These are phyloP conservation scores for Ricordea florida DNA, from an alignment of 92 coral and sea anemone species.

Conservation along the genomic window DNA sequence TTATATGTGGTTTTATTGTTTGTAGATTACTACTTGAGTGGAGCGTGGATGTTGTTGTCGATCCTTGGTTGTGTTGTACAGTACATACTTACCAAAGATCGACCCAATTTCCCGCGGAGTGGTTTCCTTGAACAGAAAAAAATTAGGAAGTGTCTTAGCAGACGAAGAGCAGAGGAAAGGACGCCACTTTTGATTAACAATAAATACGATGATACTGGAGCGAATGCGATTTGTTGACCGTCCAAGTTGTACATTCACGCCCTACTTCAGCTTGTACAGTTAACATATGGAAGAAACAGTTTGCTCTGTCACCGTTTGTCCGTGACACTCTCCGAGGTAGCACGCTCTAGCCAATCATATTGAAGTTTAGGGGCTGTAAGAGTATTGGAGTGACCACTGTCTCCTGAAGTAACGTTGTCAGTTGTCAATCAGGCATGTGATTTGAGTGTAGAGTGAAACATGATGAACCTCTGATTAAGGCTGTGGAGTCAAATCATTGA, in stretches of 20 bases:
- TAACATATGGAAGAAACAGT: too few relatives aligned
- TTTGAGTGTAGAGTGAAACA: too few relatives aligned
- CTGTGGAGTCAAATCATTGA: too few relatives aligned
- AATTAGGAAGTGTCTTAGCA: slow-evolving; percentile 46
- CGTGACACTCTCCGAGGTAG: too few relatives aligned
- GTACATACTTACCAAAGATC: slow-evolving; percentile 41
- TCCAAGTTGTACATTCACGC: neutral
- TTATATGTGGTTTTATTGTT: neutral
- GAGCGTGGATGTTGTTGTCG: slow-evolving; percentile 69
- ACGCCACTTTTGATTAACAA: slow-evolving; percentile 70
- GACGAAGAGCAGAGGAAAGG: slow-evolving; percentile 38
- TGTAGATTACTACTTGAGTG: slow-evolving; percentile 75
- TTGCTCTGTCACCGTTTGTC: too few relatives aligned
- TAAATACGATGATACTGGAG: slow-evolving; percentile 1
- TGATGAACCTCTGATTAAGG: too few relatives aligned
- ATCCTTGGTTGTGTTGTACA: slow-evolving; percentile 73
- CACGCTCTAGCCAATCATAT: too few relatives aligned
- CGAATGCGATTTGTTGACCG: slow-evolving; percentile 55
- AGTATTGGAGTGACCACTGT: too few relatives aligned
- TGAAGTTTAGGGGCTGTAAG: too few relatives aligned
- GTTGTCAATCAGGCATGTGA: too few relatives aligned
- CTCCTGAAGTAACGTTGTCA: too few relatives aligned
- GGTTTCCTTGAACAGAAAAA: slow-evolving; percentile 69
- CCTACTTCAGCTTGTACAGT: neutral
- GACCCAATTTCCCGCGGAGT: slow-evolving; percentile 67